Percentiles rank a stretch among this genome's conserved stretches.
Conservation (phyloP, 2,797 vertebrate genomes). For the Moxostoma hubbsi region DNA sequence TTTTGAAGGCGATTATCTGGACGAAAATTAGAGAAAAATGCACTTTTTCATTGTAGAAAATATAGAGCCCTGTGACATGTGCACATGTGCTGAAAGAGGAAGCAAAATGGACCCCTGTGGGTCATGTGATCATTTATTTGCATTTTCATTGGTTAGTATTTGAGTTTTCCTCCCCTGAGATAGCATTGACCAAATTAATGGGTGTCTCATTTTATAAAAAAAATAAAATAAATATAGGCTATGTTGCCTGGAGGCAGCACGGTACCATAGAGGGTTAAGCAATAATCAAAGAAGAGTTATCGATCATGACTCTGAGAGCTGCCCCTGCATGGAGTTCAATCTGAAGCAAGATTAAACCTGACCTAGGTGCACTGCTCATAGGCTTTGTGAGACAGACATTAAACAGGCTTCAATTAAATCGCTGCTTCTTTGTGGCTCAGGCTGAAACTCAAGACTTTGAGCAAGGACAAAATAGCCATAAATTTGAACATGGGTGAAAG, state of each 20-base stretch:
- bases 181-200: no score
- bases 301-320: slow-evolving; percentile 42
- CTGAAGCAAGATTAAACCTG: slow-evolving; percentile 57
- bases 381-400: slow-evolving; percentile 49
- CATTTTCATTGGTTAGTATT: no score
- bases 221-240: no score
- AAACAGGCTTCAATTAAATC: slow-evolving; percentile 42
- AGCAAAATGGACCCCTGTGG: no score
- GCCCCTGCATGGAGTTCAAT: slow-evolving; percentile 50
- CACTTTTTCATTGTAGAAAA: no score
- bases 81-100: no score
- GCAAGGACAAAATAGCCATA: slow-evolving; percentile 71
- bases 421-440: slow-evolving; percentile 48
- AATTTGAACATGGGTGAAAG: slow-evolving; percentile 70
- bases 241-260: no score
- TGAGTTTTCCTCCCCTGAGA: no score
- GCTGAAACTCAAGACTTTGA: slow-evolving; percentile 57
- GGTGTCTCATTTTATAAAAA: slow-evolving; percentile 20
- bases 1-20: no score
- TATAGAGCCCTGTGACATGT: no score
- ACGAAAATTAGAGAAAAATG: no score
- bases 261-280: slow-evolving; percentile 47
- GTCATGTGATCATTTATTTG: no score
- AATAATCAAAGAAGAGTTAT: slow-evolving; percentile 50
- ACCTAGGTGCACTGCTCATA: slow-evolving; percentile 41